Base-by-base conservation (phyloP, 2,888 invertebrate species). In the Amiota minor region DNA sequence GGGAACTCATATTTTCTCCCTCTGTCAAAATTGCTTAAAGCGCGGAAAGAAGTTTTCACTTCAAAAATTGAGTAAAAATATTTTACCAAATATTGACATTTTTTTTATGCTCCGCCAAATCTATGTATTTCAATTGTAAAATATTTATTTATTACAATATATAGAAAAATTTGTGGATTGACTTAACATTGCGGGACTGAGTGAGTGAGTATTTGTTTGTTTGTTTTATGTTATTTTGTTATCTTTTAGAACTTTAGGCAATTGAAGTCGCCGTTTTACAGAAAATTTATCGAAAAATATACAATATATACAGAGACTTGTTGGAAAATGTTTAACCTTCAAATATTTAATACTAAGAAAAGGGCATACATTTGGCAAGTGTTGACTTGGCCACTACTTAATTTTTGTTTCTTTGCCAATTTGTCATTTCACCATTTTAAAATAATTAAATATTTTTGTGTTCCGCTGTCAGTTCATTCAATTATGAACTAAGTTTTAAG, bases 321-420 rank as follows among this genome's bases (percentile, higher is more conserved):
- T 6, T 35, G 35, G 6, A 35, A 35, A 35, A 35, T 4, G 4
- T 35, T 35, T 35, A 35, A 35, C 35, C 35, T 70, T 59, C 49
- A 70, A 70, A 61, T 49, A 50, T 70, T 70, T 70, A 50, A 49
- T 35, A 35, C 9, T 59, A 59, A 50, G 59, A 46, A 9, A 9
- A 59, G 6, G 45, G 1, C 46, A 49, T 14, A 16, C 47, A 49
- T 46, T 45, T 59, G 20, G 0, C 53, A 50, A 50, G 11, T 50
- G 12, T n/a, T 50, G 35, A 35, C 35, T 50, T 50, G 53, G 14
- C 53, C 53, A 16, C 6, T 53, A 16, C 53, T 53, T 53, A 45
- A 47, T 18, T 9, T 8, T 61, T 61, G 12, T 61, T 23, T 61
- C 20, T 61, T n/a, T 16, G 55, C 23, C 23, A 23, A 8, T 16